phyloP scores from a whole-genome alignment of 2,113 vertebrate genomes.

The Gorsachius goisagi region DNA sequence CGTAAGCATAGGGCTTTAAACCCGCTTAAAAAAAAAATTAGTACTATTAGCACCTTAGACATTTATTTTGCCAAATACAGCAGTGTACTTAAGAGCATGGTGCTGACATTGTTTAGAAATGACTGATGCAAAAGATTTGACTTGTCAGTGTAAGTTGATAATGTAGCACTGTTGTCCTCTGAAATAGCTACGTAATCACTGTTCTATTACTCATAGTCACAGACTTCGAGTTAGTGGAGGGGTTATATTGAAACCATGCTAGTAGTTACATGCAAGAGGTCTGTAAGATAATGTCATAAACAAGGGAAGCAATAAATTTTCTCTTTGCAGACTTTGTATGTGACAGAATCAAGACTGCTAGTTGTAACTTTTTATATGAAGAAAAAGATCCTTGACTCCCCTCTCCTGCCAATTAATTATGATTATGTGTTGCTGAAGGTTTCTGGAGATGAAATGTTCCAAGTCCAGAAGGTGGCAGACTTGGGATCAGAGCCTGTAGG shows the following conservation, averaged over 20 bases:
- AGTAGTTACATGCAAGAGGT: not conserved
- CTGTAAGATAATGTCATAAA: not conserved
- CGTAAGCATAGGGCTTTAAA: not conserved
- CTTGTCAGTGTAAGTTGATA: not conserved
- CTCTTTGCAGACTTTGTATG: not conserved
- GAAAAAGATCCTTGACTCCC: not conserved
- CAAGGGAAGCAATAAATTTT: not conserved
- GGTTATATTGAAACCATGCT: fast-evolving
- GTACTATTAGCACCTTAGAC: fast-evolving
- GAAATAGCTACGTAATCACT: not conserved
- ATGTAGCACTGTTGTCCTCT: not conserved
- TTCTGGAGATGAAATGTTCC: not conserved
- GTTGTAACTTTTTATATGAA: not conserved
- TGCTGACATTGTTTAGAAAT: not conserved
- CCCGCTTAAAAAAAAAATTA: not conserved
- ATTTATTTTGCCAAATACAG: not conserved
- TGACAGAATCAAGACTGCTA: not conserved
- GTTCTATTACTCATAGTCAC: not conserved
- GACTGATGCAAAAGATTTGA: not conserved
- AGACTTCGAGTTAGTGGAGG: not conserved
- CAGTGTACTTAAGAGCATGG: fast-evolving
- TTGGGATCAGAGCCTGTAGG: not conserved
- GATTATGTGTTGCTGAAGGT: not conserved
- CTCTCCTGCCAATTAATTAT: not conserved
- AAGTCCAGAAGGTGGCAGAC: not conserved